Base-by-base conservation (phyloP, 2,797 vertebrate species). In the Syndactyla subalaris region DNA sequence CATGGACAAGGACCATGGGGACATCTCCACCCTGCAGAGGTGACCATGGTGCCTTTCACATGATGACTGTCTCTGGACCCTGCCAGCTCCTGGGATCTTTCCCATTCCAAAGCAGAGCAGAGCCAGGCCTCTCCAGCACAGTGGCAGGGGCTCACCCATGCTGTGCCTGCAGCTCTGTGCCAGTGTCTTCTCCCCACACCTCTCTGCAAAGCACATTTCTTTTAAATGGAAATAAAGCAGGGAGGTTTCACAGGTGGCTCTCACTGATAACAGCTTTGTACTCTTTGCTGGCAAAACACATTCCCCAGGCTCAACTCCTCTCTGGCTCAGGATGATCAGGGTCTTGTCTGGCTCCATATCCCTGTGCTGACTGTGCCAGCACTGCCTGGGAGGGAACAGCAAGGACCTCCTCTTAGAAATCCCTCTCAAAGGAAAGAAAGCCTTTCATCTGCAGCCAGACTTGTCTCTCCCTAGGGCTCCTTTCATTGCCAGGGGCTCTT, bases 161-260 rank as follows among this genome's bases (percentile, higher is more conserved):
- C 63, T 41, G 66, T 49, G 55, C 15, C 82, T 22, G 45, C 62
- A 43, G 48, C 81, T 55, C 68, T 2, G 2, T 59, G 63, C 34
- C 74, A 46, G 49, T 12, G 7, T 10, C 76, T 81, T 27, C 62
- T 62, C 30, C 43, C 2, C 22, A 29, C 36, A 27, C 12, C 43
- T 72, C 62, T 39, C 38, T 39, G 51, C 58, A 66, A 46, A 73
- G 39, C 1, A 5, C 4, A 0, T 52, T 54, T 52, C 89, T 92
- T 92, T 89, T 14, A 62, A 84, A 93, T 71, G 88, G 81, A 94
- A 93, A 94, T 63, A 12, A 49, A 58, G 70, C 57, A 24, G 38
- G 7, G 17, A 73, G 62, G 74, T 84, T 77, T 75, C 62, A 22
- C 95, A 39, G 89, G 95, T 95, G 95, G 85, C 62, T 70, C 18